Base-by-base conservation (phyloP, 1,140 invertebrate genomes). In the Ridgeia piscesae region DNA sequence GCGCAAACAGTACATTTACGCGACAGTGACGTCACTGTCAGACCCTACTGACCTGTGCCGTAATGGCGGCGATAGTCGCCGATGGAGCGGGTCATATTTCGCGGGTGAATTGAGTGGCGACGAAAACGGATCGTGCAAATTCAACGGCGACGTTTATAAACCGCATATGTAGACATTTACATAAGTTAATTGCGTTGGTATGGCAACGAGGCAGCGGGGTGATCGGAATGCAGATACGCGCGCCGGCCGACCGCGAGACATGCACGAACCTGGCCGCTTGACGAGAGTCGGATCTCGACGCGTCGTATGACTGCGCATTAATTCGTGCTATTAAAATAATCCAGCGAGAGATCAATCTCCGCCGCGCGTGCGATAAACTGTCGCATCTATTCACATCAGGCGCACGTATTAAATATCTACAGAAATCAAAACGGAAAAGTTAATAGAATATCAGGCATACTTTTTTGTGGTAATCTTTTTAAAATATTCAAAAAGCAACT, bases 181-280 rank as follows among this genome's bases (percentile, higher is more conserved):
- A 77, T 77, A 77, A 77, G 58, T 77, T 77, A 77, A 77, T 77
- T 77, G 58, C 58, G 58, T 77, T 77, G 17, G 58, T 77, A 77
- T 77, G 58, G 58, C 58, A 21, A 77, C 58, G 58, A 2, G 58
- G 58, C 58, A 21, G 17, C 27, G 2, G 58, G 27, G 2, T 77
- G 58, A 77, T 77, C 58, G 58, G 17, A 77, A 77, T 77, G 58
- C 58, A 14, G 58, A 77, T 77, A 77, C 58, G 58, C 58, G 17
- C 27, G 58, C 2, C 11, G 27, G 58, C 27, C 14, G 6, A 21
- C 0, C 58, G 58, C 58, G 58, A 8, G 58, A 27, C 58, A 31
- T 4, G 58, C 58, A 77, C 58, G 58, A 31, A 77, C 58, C 17
- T 31, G 27, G 58, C 58, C 58, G 58, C 17, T 77, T 14, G 17